These are phyloP conservation scores for Callaeas wilsoni DNA, from an alignment of 2,113 vertebrate genomes.

Conservation along the genomic window DNA sequence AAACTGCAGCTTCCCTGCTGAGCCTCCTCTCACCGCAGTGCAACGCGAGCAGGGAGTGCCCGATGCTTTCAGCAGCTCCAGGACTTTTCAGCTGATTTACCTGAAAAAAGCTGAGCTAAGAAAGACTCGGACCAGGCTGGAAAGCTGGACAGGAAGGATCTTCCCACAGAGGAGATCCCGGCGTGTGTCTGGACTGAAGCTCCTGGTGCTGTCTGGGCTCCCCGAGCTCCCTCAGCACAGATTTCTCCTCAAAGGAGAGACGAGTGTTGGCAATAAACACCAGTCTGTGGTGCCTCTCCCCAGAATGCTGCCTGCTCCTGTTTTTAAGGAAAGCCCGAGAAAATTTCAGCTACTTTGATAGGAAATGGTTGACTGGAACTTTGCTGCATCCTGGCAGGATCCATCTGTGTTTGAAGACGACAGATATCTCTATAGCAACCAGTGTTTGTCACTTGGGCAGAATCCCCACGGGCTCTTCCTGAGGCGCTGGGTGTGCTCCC, in stretches of 20 bases:
- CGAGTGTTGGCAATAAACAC: background rate
- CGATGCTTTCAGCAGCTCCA: background rate
- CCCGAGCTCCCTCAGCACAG: background rate
- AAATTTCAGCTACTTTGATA: background rate
- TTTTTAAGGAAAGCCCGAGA: background rate
- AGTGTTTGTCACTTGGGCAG: background rate
- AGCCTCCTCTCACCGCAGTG: background rate
- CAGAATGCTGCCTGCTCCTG: background rate
- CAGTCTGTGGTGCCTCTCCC: background rate
- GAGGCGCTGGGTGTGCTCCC: background rate
- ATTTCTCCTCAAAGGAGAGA: background rate
- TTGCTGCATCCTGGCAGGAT: background rate
- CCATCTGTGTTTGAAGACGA: background rate
- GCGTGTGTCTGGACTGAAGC: background rate
- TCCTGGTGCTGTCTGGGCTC: background rate
- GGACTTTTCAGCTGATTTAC: constrained; percentile 55
- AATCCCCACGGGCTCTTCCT: background rate
- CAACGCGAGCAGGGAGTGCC: background rate
- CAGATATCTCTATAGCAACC: constrained; percentile 1
- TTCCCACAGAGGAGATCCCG: constrained; percentile 29
- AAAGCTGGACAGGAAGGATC: background rate
- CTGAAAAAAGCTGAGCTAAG: constrained; percentile 78
- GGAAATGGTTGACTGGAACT: background rate
- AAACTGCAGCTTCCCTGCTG: background rate
- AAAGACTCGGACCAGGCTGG: constrained; percentile 73